Conservation (phyloP, 2,113 vertebrate genomes). For the Gasterosteus aculeatus region DNA sequence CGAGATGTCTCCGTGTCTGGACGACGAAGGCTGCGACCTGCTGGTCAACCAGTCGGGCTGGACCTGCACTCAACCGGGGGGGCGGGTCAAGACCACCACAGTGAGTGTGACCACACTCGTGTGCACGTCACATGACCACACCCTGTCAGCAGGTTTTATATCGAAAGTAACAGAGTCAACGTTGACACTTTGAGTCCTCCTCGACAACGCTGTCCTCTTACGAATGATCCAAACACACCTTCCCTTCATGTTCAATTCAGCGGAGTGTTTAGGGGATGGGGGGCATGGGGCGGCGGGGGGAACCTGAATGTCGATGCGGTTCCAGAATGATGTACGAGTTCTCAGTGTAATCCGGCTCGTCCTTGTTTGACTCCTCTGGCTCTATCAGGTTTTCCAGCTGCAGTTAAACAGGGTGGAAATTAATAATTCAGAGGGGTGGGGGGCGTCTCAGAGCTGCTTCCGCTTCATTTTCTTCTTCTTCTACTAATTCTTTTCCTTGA, state of each 20-base stretch:
- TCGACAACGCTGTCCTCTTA: too few relatives aligned
- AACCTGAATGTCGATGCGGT: slow-evolving; percentile 21
- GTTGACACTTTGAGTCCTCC: too few relatives aligned
- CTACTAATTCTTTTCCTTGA: slow-evolving; percentile 32
- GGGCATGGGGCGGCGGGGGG: too few relatives aligned
- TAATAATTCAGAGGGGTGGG: slow-evolving; percentile 61
- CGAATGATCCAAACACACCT: too few relatives aligned
- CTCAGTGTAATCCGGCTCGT: slow-evolving; percentile 29
- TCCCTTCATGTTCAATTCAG: too few relatives aligned
- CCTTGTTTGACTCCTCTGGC: slow-evolving; percentile 52
- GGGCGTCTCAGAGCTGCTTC: slow-evolving; percentile 29
- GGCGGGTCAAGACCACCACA: slow-evolving; percentile 94
- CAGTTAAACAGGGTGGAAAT: slow-evolving; percentile 49
- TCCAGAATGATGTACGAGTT: slow-evolving; percentile 30
- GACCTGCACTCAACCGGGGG: slow-evolving; percentile 94
- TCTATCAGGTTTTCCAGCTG: slow-evolving; percentile 56
- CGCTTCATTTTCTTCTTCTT: slow-evolving; percentile 11
- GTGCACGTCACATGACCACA: background rate
- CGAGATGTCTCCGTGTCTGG: slow-evolving; percentile 93
- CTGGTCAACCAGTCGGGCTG: slow-evolving; percentile 92
- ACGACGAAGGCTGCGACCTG: slow-evolving; percentile 90
- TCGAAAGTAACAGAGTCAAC: too few relatives aligned
- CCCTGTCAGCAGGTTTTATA: too few relatives aligned
- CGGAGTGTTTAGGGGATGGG: too few relatives aligned
- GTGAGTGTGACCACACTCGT: slow-evolving; percentile 70